Evolutionary conservation across 1,140 invertebrate genomes (phyloP), one percentile per base, ranked within the genome.

Genomic region (Neoseiulus cucumeris): DNA sequence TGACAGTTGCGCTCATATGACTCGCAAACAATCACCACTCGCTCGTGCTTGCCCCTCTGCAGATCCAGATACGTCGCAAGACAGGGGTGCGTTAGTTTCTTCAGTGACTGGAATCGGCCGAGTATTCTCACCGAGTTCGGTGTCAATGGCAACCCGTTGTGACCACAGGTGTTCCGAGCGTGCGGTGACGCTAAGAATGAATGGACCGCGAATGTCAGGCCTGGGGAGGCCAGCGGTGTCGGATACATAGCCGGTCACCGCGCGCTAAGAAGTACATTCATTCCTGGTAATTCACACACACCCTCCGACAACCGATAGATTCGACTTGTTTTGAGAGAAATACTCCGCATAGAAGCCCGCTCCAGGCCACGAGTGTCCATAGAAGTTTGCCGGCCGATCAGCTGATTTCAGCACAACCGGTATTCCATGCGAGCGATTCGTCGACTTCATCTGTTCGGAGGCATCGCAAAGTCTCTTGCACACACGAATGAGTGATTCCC

Each of bases 41-140:
- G 80, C 77, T 95, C 91, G 82, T 95, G 91, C 81, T 95, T 95
- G 66, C 88, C 87, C 72, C 91, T 79, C 68, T 89, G 85, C 64
- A 94, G 84, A 76, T 95, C 91, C 9, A 97, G 76, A 78, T 95
- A 96, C 67, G 83, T 81, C 71, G 87, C 90, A 41, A 97, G 78
- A 79, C 89, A 81, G 7, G 82, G 80, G 77, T 93, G 87, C 66
- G 82, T 77, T 47, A 94, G 77, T 0, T 82, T 84, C 73, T 89
- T 87, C 1, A 96, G 76, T 55, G 82, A 79, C 73, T 93, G 89
- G 64, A 91, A 87, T 72, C 84, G 81, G 18, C 93, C 93, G 65
- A 91, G 79, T 72, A 97, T 93, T 66, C 87, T 87, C 65, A 96
- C 91, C 0, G 91, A 95, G 77, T 95, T 95, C 20, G 91, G 91